Evolutionary conservation across 2,113 vertebrate genomes (phyloP).

Genomic region (Myanophis thanlyinensis): DNA sequence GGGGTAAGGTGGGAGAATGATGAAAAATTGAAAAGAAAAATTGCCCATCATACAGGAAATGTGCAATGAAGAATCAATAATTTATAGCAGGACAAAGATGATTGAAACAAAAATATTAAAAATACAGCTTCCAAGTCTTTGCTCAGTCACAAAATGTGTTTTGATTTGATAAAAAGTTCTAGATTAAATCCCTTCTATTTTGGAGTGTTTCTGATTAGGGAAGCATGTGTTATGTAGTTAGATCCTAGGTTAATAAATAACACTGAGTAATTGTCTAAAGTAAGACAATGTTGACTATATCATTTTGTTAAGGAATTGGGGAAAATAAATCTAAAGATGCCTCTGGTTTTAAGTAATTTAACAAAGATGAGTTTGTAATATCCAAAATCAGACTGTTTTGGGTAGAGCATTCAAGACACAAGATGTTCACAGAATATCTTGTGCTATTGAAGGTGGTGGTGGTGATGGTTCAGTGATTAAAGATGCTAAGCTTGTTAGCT

Average conservation of each 20-base stretch:
- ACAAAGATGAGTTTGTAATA: background rate
- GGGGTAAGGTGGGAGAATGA: background rate
- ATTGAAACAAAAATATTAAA: background rate
- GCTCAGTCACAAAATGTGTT: background rate
- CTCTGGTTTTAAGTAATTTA: background rate
- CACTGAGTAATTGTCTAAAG: background rate
- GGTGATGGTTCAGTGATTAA: background rate
- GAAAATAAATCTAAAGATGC: background rate
- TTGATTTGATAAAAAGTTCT: background rate
- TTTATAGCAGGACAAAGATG: slow-evolving; percentile 6
- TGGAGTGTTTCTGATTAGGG: background rate
- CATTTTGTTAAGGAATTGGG: background rate
- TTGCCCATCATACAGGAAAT: background rate
- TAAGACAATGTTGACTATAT: background rate
- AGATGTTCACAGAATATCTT: background rate
- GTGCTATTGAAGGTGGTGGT: background rate
- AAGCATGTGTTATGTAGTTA: background rate
- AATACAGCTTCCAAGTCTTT: background rate
- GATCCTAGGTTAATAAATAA: background rate
- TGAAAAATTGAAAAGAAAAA: background rate
- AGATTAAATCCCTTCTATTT: slow-evolving; percentile 1
- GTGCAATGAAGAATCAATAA: slow-evolving; percentile 10
- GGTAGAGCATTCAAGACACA: background rate
- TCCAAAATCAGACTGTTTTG: background rate
- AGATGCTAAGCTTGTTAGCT: background rate